Evolutionary conservation across 1,140 invertebrate species (phyloP).

Genomic region (Drosophila bipectinata): DNA sequence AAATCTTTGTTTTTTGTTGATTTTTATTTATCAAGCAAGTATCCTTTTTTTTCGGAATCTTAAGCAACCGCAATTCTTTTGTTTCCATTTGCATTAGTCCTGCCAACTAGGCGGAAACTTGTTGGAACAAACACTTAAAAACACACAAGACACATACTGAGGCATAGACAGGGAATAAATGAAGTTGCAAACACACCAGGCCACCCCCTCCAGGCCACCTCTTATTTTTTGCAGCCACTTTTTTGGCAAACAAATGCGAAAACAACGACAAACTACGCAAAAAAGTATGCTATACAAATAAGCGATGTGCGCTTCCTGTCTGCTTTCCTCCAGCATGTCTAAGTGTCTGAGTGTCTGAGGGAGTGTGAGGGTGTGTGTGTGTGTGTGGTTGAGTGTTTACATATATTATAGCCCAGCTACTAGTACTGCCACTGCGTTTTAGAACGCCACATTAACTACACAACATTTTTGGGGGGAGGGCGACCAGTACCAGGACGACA

Average conservation of each 20-base stretch:
- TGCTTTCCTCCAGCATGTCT: background rate
- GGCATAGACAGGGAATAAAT: conserved; percentile 31
- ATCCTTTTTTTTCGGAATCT: too few species aligned
- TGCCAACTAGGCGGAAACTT: conserved; percentile 41
- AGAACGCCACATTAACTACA: conserved; percentile 77
- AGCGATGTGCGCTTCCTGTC: conserved; percentile 50
- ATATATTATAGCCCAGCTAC: conserved; percentile 63
- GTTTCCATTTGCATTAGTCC: conserved; percentile 43
- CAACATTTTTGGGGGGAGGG: conserved; percentile 44
- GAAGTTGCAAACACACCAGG: conserved; percentile 51
- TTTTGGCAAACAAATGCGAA: conserved; percentile 62
- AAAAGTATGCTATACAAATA: conserved; percentile 76
- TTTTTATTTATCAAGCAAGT: too few species aligned
- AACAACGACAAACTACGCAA: conserved; percentile 76
- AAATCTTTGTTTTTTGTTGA: too few species aligned
- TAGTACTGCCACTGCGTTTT: conserved; percentile 60
- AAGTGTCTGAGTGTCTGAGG: too few species aligned
- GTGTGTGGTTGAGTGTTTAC: conserved; percentile 73
- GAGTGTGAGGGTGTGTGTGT: conserved; percentile 14
- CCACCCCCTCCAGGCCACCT: background rate
- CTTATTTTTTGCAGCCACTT: conserved; percentile 13
- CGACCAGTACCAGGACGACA: background rate
- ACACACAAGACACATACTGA: too few species aligned
- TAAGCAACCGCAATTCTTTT: too few species aligned
- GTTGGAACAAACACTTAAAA: conserved; percentile 26